Base-by-base conservation (phyloP, 2,888 invertebrate genomes). In the Cosmia trapezina region DNA sequence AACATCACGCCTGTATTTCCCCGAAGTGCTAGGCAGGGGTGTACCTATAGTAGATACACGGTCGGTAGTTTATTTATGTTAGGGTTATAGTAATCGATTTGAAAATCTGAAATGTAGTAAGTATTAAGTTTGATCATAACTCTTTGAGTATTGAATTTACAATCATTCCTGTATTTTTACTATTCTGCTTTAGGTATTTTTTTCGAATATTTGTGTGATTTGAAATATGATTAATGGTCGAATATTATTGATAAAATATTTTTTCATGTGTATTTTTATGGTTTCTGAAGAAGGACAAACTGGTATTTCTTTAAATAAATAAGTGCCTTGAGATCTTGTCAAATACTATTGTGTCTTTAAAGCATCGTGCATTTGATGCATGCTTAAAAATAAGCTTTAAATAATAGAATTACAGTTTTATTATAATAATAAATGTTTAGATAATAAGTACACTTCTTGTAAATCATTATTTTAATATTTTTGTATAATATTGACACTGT, bases 401-500 rank as follows among this genome's bases (percentile, higher is more conserved):
- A 69, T 74, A 51, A 60, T 79, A 73, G 51, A 19, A 43, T 71
- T 62, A 74, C 60, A 72, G 7, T 67, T 75, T 69, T 53, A 70
- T n/a, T 63, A 63, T 64, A n/a, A 49, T 67, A 43, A 70, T 66
- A 67, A 59, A 54, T 78, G 5, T 64, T 68, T 75, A 86, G 54
- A 7, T 22, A 0, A 1, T 77, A 84, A 77, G 61, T 59, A 54
- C 54, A 74, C 41, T 60, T 70, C 17, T 63, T 70, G 41, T 66
- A 69, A 45, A 67, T 70, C 37, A 74, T 66, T 86, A 83, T 83
- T 86, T 83, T 86, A 74, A 64, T 86, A 83, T 83, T 86, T 83
- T 86, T 82, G 73, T 83, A 79, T 66, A 63, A 77, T 75, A 73
- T 83, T 83, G 76, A 80, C 62, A 75, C 64, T 73, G 61, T 78